Conservation (phyloP, 2,888 invertebrate species). For the Napeogenes inachia region DNA sequence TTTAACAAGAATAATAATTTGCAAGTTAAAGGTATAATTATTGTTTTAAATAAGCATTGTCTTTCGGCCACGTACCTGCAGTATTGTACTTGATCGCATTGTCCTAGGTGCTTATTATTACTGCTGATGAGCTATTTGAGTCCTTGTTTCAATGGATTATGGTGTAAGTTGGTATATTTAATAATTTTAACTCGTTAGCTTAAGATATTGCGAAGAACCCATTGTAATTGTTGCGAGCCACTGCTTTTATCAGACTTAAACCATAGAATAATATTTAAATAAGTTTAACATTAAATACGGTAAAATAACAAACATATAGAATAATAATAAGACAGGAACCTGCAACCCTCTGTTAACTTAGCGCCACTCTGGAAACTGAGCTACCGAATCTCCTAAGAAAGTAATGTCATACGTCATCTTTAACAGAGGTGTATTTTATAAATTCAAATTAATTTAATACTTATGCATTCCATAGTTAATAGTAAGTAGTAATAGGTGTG, state of each 20-base stretch:
- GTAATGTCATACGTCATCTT: no score
- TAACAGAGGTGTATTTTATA: no score
- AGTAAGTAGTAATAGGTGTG: no score
- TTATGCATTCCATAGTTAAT: no score
- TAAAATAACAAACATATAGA: neutral
- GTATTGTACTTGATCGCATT: slow-evolving; percentile 27
- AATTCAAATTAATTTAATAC: no score
- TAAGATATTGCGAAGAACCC: slow-evolving; percentile 12
- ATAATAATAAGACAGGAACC: no score
- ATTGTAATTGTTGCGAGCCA: slow-evolving; percentile 25
- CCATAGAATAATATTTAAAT: slow-evolving; percentile 2
- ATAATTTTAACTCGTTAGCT: neutral
- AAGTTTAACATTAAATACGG: neutral
- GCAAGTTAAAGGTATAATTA: slow-evolving; percentile 34
- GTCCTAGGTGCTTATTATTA: slow-evolving; percentile 26
- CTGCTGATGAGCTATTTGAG: neutral
- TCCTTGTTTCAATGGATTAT: slow-evolving; percentile 5
- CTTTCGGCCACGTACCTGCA: slow-evolving; percentile 28
- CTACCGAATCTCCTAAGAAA: no score
- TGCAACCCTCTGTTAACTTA: no score
- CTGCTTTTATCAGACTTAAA: slow-evolving; percentile 7
- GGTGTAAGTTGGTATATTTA: slow-evolving; percentile 9
- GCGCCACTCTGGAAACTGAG: no score
- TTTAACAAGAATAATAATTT: slow-evolving; percentile 25
- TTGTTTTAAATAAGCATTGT: slow-evolving; percentile 34